Evolutionary conservation across 2,113 vertebrate genomes (phyloP).

Genomic region (Mohoua ochrocephala): DNA sequence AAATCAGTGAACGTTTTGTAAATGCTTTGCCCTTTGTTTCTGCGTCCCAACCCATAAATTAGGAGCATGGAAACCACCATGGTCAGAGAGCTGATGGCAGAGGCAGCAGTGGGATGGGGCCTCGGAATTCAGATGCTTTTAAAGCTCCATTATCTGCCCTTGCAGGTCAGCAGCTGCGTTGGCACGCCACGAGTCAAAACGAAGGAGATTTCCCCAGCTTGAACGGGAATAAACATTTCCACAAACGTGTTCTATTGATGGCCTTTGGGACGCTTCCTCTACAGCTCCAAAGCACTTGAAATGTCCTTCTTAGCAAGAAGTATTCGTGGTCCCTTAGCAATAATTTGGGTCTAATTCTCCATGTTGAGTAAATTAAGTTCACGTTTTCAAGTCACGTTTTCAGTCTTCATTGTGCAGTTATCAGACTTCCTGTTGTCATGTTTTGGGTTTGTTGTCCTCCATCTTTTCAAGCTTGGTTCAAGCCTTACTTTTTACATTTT

Average conservation of each 20-base stretch:
- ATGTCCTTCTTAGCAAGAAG: background rate
- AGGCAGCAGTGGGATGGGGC: background rate
- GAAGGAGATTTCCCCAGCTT: background rate
- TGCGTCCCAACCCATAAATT: background rate
- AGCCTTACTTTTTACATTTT: background rate
- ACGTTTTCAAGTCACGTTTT: background rate
- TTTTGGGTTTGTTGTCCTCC: background rate
- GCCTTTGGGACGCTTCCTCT: background rate
- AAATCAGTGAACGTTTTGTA: background rate
- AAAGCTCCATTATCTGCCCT: background rate
- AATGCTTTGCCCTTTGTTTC: background rate
- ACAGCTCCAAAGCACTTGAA: background rate
- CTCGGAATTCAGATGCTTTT: background rate
- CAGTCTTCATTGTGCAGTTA: background rate
- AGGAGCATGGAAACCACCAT: background rate
- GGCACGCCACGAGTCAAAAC: rapidly evolving
- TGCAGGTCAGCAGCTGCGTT: background rate
- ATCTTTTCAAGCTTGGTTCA: background rate
- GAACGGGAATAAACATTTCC: background rate
- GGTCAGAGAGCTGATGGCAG: background rate
- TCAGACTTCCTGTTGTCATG: background rate
- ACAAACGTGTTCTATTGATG: rapidly evolving
- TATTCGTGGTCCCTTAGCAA: background rate
- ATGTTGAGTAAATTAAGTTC: background rate
- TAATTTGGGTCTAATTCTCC: background rate